These are phyloP conservation scores for Forbesichthys agassizii DNA, from an alignment of 2,113 vertebrate genomes.

Conservation along the genomic window DNA sequence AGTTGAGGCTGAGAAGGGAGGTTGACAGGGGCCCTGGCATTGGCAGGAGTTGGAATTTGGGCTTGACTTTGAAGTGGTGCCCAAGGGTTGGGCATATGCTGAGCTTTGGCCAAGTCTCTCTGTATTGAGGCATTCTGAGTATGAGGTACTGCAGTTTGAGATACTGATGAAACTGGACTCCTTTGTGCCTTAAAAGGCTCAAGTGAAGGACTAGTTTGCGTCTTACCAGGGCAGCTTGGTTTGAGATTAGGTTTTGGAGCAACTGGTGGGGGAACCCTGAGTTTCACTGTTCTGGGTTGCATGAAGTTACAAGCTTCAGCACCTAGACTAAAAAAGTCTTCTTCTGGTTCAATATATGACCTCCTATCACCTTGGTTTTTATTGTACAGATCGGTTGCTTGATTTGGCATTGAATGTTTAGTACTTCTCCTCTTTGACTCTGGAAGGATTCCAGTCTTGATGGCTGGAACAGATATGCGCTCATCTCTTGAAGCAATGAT, in stretches of 20 bases:
- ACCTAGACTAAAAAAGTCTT: slow-evolving; percentile 95
- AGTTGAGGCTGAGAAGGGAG: slow-evolving; percentile 51
- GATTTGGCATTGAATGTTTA: slow-evolving; percentile 77
- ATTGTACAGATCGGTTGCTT: slow-evolving; percentile 78
- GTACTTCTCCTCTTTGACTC: slow-evolving; percentile 85
- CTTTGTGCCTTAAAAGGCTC: slow-evolving; percentile 72
- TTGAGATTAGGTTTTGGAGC: slow-evolving; percentile 90
- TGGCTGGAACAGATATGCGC: slow-evolving; percentile 91
- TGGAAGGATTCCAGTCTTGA: slow-evolving; percentile 86
- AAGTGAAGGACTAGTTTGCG: slow-evolving; percentile 66
- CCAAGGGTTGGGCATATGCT: slow-evolving; percentile 57
- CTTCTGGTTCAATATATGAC: slow-evolving; percentile 88
- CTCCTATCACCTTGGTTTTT: slow-evolving; percentile 81
- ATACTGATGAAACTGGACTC: slow-evolving; percentile 69
- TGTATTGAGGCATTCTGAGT: slow-evolving; percentile 68
- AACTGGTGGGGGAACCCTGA: slow-evolving; percentile 92
- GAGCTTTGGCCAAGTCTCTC: slow-evolving; percentile 54
- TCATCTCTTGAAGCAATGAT: slow-evolving; percentile 94
- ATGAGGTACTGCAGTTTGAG: slow-evolving; percentile 55
- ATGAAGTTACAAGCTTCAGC: slow-evolving; percentile 98
- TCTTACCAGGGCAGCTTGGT: slow-evolving; percentile 83
- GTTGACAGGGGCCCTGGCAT: slow-evolving; percentile 48
- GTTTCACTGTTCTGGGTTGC: slow-evolving; percentile 85
- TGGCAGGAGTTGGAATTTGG: slow-evolving; percentile 51
- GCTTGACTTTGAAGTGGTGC: slow-evolving; percentile 53